Base-by-base conservation (phyloP, 1,140 invertebrate species). In the Bombus picipes region DNA sequence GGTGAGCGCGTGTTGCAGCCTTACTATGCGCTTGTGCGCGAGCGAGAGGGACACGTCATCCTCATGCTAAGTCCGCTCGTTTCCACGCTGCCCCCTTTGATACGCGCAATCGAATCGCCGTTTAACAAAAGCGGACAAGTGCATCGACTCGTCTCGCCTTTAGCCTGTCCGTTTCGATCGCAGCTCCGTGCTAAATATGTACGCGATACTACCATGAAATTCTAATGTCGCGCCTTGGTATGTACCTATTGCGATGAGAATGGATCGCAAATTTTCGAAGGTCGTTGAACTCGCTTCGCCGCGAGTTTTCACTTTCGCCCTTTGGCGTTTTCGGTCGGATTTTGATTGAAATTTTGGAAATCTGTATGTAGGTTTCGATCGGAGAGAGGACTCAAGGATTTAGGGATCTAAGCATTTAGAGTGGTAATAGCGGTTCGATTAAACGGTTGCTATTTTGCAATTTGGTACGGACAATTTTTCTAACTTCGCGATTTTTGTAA, bases 41-140 rank as follows among this genome's bases (percentile, higher is more conserved):
- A 28, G 32, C 71, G 41, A 75, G 43, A 73, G 39, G n/a, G 41
- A 74, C 80, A 82, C 80, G 80, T 82, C 80, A 74, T 82, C 80
- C 80, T 41, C 59, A 9, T 59, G 70, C n/a, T 39, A 62, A 74
- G 59, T n/a, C 57, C 43, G 57, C n/a, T 43, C 37, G 34, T 39
- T 22, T 22, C 80, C 25, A 41, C 53, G 53, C 4, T 74, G 70
- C 70, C 15, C 70, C 57, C 47, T 53, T 74, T 72, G 47, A 82
- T 74, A 41, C 41, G 65, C 65, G 68, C 66, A 37, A 81, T 71
- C 68, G 78, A 68, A 37, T 71, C 78, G 62, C 34, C 34, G 78
- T 70, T 71, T 37, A n/a, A 81, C 78, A 34, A 57, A 80, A 77
- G 59, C 57, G 57, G 57, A 47, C 65, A 80, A 80, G 41, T 70